These are phyloP conservation scores for Bombus confusus DNA, from an alignment of 1,140 invertebrate genomes.

Conservation along the genomic window DNA sequence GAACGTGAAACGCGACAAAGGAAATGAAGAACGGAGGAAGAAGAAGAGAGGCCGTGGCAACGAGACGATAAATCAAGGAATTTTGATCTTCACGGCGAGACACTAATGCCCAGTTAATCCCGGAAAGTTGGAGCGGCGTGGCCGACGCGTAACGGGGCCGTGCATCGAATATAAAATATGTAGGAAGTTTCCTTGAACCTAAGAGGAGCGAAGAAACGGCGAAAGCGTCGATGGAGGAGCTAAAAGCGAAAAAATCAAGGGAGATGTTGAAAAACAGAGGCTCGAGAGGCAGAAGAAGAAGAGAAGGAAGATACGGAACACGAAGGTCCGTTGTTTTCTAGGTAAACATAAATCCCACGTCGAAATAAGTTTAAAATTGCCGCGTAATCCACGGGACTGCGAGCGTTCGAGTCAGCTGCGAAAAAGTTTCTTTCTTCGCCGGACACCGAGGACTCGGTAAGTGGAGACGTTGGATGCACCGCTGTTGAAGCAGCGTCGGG, in stretches of 20 bases:
- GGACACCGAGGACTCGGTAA: constrained; percentile 16
- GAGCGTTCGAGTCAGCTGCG: constrained; percentile 16
- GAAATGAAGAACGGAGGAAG: not conserved
- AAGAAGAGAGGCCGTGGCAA: not conserved
- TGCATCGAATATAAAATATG: constrained; percentile 61
- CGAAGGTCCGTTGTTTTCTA: constrained; percentile 55
- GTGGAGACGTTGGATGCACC: constrained; percentile 5
- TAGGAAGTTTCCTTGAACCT: constrained; percentile 51
- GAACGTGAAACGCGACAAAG: constrained; percentile 15
- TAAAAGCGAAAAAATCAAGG: not conserved
- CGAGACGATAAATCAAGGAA: constrained; percentile 55
- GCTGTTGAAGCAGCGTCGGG: constrained; percentile 43
- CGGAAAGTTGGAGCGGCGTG: constrained; percentile 1
- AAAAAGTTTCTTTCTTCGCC: constrained; percentile 23
- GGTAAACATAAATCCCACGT: constrained; percentile 60
- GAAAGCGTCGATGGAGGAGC: not conserved
- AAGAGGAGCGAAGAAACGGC: constrained; percentile 5
- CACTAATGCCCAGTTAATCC: constrained; percentile 62
- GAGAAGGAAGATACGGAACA: not conserved
- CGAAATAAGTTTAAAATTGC: constrained; percentile 72
- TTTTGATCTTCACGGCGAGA: constrained; percentile 35
- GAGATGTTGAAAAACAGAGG: not conserved
- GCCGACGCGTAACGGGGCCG: constrained; percentile 5
- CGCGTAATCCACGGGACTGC: constrained; percentile 53
- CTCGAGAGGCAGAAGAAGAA: not conserved